Conservation (phyloP, 2,888 invertebrate genomes). For the Luperina testacea region DNA sequence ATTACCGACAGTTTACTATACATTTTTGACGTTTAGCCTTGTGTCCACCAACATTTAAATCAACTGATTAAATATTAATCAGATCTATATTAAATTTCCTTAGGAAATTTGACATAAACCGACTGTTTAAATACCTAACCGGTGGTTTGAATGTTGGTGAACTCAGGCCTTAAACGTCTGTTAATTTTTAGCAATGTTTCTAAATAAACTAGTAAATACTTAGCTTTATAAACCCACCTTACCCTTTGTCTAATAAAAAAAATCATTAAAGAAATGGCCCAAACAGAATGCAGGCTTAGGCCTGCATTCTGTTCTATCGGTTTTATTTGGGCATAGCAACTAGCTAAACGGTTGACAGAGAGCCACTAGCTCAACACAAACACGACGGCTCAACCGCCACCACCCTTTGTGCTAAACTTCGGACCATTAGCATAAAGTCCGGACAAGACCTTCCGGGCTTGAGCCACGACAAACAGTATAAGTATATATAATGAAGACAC, state of each 20-base stretch:
- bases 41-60: too few species aligned
- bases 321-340: constrained; percentile 40
- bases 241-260: background rate
- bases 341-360: constrained; percentile 49
- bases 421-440: constrained; percentile 62
- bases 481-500: constrained; percentile 2
- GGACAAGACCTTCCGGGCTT: constrained; percentile 33
- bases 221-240: background rate
- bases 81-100: too few species aligned
- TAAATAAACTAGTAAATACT: background rate
- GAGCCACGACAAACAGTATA: constrained; percentile 13
- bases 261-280: background rate
- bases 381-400: constrained; percentile 48
- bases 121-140: too few species aligned
- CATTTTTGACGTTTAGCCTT: too few species aligned
- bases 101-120: too few species aligned
- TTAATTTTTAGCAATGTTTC: too few species aligned
- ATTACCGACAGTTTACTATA: background rate
- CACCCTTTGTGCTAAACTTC: constrained; percentile 63
- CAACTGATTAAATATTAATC: too few species aligned
- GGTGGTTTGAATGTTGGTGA: too few species aligned
- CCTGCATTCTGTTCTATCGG: constrained; percentile 19
- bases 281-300: background rate
- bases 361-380: constrained; percentile 56
- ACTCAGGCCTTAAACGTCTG: too few species aligned